These are phyloP conservation scores for Helicoverpa assulta DNA, from an alignment of 2,888 invertebrate genomes.

Conservation along the genomic window DNA sequence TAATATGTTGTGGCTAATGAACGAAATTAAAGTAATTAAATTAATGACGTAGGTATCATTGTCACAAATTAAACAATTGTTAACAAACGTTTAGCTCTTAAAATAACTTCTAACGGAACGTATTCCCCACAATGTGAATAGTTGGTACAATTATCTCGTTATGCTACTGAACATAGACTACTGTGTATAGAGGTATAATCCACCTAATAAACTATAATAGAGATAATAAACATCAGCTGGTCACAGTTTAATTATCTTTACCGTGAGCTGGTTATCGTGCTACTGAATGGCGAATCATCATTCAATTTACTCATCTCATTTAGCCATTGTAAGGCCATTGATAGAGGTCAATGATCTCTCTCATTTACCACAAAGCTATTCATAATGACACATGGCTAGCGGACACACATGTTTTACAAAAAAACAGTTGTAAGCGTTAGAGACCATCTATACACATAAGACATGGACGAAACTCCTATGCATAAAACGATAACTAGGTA, in stretches of 20 bases:
- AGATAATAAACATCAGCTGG: neutral
- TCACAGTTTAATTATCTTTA: too few relatives aligned
- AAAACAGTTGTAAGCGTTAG: neutral
- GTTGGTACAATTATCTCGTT: neutral
- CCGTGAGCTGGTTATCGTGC: neutral
- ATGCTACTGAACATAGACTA: neutral
- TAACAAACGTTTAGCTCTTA: too few relatives aligned
- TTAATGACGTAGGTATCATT: too few relatives aligned
- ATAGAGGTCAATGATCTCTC: neutral
- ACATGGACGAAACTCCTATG: conserved; percentile 1
- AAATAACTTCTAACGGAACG: neutral
- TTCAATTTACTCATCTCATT: conserved; percentile 2
- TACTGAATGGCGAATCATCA: conserved; percentile 2
- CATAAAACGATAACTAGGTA: conserved; percentile 22
- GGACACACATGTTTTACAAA: neutral
- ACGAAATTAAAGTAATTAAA: too few relatives aligned
- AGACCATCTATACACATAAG: neutral
- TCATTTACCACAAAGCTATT: neutral
- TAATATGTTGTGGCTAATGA: neutral
- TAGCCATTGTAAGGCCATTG: neutral
- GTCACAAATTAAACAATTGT: too few relatives aligned
- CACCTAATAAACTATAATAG: neutral
- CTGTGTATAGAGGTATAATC: neutral
- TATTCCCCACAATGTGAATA: neutral
- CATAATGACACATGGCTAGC: neutral